Evolutionary conservation across 2,888 invertebrate species (phyloP).

Genomic region (Eupithecia exiguata): DNA sequence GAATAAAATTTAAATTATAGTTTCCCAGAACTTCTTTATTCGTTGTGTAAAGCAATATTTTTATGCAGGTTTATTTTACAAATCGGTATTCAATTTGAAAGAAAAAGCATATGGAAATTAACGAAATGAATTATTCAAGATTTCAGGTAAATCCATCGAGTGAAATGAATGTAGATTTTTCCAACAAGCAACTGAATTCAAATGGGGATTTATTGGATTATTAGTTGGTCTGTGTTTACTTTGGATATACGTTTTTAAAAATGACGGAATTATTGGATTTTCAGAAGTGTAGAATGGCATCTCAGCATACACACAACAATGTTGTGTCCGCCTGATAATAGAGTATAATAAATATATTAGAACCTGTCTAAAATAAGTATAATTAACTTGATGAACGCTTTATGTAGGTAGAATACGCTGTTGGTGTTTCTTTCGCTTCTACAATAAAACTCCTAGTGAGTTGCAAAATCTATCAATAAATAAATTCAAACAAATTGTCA

Average conservation of each 20-base stretch:
- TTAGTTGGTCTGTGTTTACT: conserved; percentile 8
- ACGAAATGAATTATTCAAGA: conserved; percentile 24
- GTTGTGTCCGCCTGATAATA: too few relatives aligned
- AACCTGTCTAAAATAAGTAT: too few relatives aligned
- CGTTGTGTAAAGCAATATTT: neutral
- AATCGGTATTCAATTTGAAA: conserved; percentile 21
- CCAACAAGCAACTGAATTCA: conserved; percentile 21
- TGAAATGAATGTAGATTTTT: conserved; percentile 21
- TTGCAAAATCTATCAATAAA: too few relatives aligned
- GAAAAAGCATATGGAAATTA: conserved; percentile 18
- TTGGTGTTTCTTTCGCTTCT: too few relatives aligned
- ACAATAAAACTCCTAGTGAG: too few relatives aligned
- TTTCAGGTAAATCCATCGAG: conserved; percentile 15
- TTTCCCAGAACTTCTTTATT: neutral
- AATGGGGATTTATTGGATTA: conserved; percentile 17
- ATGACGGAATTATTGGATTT: neutral
- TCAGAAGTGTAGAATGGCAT: neutral
- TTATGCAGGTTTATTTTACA: neutral
- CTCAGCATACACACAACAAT: neutral
- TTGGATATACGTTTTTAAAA: neutral
- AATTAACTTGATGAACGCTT: too few relatives aligned
- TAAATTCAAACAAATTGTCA: too few relatives aligned
- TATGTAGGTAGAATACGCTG: too few relatives aligned
- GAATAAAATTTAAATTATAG: neutral
- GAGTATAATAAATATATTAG: too few relatives aligned